A percentile compares a stretch with the other conserved stretches of the same genome.
Evolutionary conservation across 2,888 invertebrate genomes (phyloP).

Genomic region (Andricus quercusramuli): DNA sequence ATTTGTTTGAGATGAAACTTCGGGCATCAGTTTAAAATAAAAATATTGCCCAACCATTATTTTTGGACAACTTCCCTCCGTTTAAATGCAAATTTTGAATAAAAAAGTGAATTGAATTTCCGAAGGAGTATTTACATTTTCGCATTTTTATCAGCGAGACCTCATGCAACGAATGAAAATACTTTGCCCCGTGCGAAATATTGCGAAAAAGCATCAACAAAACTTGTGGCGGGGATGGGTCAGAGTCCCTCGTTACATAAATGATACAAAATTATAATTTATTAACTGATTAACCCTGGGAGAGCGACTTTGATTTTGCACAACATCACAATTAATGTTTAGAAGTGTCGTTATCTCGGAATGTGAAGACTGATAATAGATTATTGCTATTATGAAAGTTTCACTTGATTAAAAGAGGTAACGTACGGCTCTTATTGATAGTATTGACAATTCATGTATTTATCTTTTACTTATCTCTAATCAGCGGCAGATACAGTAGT

Average conservation of each 20-base stretch:
- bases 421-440: slow-evolving; percentile 8
- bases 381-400: slow-evolving; percentile 22
- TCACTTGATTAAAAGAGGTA: slow-evolving; percentile 22
- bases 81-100: too few relatives aligned
- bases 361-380: slow-evolving; percentile 28
- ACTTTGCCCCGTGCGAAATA: slow-evolving; percentile 16
- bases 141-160: slow-evolving; percentile 20
- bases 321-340: not conserved
- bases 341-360: slow-evolving; percentile 18
- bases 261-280: slow-evolving; percentile 37
- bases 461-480: slow-evolving; percentile 18
- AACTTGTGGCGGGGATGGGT: not conserved
- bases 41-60: too few relatives aligned
- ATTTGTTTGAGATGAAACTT: too few relatives aligned
- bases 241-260: slow-evolving; percentile 20
- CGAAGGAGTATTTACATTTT: not conserved
- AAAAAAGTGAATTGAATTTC: not conserved
- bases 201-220: slow-evolving; percentile 33
- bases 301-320: slow-evolving; percentile 14
- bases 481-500: slow-evolving; percentile 15
- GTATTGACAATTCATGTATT: not conserved
- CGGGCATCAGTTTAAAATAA: too few relatives aligned
- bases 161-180: slow-evolving; percentile 26
- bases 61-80: not conserved
- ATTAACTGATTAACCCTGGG: slow-evolving; percentile 25